Evolutionary conservation across 2,113 vertebrate species (phyloP).

Genomic region (Proterorhinus semilunaris): DNA sequence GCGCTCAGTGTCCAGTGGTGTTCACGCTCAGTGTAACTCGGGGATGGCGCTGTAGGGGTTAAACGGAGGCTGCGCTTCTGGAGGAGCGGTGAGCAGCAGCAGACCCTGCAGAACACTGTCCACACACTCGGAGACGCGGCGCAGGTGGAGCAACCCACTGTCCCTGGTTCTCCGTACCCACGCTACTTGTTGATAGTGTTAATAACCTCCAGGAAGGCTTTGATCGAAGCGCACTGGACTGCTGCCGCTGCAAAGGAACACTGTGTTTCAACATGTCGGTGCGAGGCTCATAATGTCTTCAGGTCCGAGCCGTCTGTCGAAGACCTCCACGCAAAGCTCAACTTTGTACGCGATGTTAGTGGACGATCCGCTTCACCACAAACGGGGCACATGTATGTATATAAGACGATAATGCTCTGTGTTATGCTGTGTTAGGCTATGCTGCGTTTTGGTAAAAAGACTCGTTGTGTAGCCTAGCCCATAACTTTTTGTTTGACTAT

Average conservation of each 20-base stretch:
- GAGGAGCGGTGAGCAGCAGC: conserved; percentile 71
- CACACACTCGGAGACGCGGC: conserved; percentile 25
- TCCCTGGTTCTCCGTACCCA: conserved; percentile 32
- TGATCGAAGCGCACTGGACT: conserved; percentile 21
- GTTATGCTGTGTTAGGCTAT: neutral
- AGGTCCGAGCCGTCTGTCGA: conserved; percentile 18
- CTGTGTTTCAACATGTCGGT: conserved; percentile 37
- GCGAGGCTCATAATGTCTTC: conserved; percentile 47
- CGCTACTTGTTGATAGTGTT: conserved; percentile 80
- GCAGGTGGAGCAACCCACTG: conserved; percentile 48
- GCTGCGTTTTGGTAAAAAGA: neutral
- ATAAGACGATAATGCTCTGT: neutral
- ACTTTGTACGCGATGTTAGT: conserved; percentile 49
- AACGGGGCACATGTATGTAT: conserved; percentile 44
- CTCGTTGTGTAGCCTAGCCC: too few species aligned
- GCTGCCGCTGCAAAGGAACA: neutral
- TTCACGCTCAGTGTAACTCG: neutral
- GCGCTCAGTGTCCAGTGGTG: neutral
- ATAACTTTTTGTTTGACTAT: neutral
- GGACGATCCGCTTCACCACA: conserved; percentile 20
- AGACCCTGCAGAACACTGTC: conserved; percentile 55
- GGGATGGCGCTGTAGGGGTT: conserved; percentile 61
- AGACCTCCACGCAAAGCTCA: conserved; percentile 28
- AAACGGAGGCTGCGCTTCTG: conserved; percentile 60
- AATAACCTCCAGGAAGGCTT: conserved; percentile 34